Conservation (phyloP, 2,888 invertebrate species). For the Baronia brevicornis region DNA sequence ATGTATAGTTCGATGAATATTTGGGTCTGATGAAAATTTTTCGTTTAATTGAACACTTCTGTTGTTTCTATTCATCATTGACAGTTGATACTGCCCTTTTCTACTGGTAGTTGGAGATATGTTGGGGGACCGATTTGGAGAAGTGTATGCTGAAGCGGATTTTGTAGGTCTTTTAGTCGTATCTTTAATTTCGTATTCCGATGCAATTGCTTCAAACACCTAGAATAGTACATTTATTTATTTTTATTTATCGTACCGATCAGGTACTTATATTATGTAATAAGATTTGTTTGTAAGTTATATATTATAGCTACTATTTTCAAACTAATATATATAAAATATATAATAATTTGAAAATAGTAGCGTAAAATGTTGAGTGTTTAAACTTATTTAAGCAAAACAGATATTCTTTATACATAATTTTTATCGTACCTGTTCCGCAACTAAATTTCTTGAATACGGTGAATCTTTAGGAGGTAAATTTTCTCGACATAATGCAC, state of each 20-base stretch:
- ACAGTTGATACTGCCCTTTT: slow-evolving; percentile 54
- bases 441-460: slow-evolving; percentile 55
- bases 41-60: slow-evolving; percentile 44
- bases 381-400: no score
- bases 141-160: slow-evolving; percentile 41
- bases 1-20: slow-evolving; percentile 40
- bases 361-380: no score
- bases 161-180: slow-evolving; percentile 33
- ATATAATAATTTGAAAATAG: no score
- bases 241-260: no score
- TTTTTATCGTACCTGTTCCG: slow-evolving; percentile 49
- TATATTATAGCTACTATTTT: no score
- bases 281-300: no score
- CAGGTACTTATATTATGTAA: no score
- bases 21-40: slow-evolving; percentile 54
- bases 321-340: no score
- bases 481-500: slow-evolving; percentile 56
- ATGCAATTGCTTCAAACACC: slow-evolving; percentile 68
- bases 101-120: slow-evolving; percentile 44
- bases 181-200: slow-evolving; percentile 59
- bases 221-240: slow-evolving; percentile 24
- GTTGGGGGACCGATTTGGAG: slow-evolving; percentile 48
- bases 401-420: neutral
- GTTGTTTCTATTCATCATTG: slow-evolving; percentile 47
- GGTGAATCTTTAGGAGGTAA: slow-evolving; percentile 56